phyloP scores from a whole-genome alignment of 2,113 vertebrate species.

The Nannobrachium achirus region DNA sequence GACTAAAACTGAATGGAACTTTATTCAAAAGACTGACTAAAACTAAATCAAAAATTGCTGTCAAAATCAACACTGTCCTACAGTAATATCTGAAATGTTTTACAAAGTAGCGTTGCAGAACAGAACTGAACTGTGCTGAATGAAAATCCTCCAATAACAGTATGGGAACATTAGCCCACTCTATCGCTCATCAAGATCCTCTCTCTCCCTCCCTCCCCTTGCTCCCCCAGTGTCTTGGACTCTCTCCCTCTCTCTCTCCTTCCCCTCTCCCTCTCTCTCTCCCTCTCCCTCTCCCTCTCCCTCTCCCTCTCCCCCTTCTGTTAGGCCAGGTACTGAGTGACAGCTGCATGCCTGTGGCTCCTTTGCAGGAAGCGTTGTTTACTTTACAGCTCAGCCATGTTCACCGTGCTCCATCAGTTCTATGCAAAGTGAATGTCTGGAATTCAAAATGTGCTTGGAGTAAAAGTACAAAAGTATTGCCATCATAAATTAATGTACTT shows the following conservation, averaged over 20 bases:
- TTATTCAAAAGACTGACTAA: no score
- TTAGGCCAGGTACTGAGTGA: slow-evolving; percentile 64
- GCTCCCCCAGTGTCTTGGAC: not conserved
- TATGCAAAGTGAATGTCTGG: no score
- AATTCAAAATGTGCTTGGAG: no score
- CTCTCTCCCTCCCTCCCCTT: not conserved
- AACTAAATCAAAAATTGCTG: no score
- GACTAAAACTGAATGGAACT: no score
- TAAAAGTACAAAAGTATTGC: not conserved
- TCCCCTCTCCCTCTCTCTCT: not conserved
- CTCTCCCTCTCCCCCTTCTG: slow-evolving; percentile 27
- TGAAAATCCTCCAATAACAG: no score
- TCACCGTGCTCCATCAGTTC: slow-evolving; percentile 38
- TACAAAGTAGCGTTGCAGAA: no score
- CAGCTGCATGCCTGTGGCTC: slow-evolving; percentile 53
- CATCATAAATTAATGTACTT: no score
- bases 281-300: slow-evolving; percentile 4
- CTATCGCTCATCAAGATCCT: not conserved
- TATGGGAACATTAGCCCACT: not conserved
- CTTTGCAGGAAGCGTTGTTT: slow-evolving; percentile 19
- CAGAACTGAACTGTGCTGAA: no score
- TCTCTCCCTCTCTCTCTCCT: not conserved
- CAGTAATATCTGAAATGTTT: no score
- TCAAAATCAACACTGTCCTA: no score
- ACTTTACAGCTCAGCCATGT: slow-evolving; percentile 37